Conservation (phyloP, 2,888 invertebrate genomes). For the Drosophila paracracens region DNA sequence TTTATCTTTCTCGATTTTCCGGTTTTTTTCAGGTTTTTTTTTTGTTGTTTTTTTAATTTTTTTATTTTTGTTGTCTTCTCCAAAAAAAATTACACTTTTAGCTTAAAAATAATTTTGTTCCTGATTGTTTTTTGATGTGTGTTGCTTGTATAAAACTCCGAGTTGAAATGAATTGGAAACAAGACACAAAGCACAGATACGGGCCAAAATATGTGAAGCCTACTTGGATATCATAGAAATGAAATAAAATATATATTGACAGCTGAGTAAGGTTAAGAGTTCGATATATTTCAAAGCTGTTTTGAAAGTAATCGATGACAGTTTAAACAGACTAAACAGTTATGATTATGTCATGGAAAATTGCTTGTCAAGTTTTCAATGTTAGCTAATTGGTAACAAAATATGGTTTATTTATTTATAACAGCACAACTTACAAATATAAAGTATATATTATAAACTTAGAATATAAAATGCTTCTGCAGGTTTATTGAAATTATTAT, state of each 20-base stretch:
- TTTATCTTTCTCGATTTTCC: too few relatives aligned
- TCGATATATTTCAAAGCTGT: background rate
- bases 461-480: background rate
- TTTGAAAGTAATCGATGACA: background rate
- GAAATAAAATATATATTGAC: background rate
- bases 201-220: background rate
- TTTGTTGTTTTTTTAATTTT: too few relatives aligned
- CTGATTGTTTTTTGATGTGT: too few relatives aligned
- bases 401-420: background rate
- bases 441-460: too few relatives aligned
- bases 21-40: too few relatives aligned
- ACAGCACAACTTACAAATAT: background rate
- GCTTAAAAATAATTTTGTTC: background rate
- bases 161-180: background rate
- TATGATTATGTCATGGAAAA: background rate
- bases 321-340: background rate
- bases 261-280: background rate
- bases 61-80: too few relatives aligned
- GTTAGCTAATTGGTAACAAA: background rate
- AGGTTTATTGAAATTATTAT: background rate
- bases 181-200: background rate
- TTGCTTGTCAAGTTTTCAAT: constrained; percentile 20
- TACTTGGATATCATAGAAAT: background rate
- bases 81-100: background rate
- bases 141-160: background rate